phyloP scores from a whole-genome alignment of 1,140 invertebrate species.

The Leguminivora glycinivorella region DNA sequence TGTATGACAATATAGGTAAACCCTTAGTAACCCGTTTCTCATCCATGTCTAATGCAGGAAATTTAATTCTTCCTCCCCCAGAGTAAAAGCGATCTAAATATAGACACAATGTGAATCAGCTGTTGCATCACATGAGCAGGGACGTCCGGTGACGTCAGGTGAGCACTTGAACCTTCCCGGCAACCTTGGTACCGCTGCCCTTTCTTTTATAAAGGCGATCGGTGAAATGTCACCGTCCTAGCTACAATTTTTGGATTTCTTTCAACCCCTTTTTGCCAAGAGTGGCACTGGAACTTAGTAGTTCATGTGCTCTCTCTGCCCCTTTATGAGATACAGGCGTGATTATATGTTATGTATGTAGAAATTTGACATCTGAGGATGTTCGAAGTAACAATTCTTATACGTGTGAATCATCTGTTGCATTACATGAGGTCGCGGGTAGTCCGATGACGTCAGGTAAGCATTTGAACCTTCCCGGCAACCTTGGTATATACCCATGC shows the following conservation, averaged over 20 bases:
- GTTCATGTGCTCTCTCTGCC: no score
- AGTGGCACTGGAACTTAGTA: no score
- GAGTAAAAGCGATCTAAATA: constrained; percentile 53
- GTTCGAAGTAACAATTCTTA: no score
- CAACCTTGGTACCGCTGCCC: constrained; percentile 6
- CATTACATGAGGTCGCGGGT: constrained; percentile 27
- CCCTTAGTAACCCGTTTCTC: not conserved
- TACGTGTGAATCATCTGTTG: constrained; percentile 63
- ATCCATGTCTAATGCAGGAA: constrained; percentile 2
- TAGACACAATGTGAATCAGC: constrained; percentile 62
- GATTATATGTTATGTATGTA: no score
- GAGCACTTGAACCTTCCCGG: constrained; percentile 4
- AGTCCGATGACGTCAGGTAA: constrained; percentile 6
- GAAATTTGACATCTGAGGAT: no score
- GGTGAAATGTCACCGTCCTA: not conserved
- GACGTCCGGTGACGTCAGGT: constrained; percentile 18
- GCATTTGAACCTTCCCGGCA: constrained; percentile 11
- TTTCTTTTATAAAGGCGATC: constrained; percentile 3
- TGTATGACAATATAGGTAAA: no score
- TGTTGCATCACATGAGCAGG: constrained; percentile 41
- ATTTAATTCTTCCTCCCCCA: constrained; percentile 35
- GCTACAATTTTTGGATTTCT: no score
- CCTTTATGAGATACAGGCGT: no score
- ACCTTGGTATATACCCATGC: not conserved
- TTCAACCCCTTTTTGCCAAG: no score